Base-by-base conservation (phyloP, 2,113 vertebrate species). In the Probosciger aterrimus region DNA sequence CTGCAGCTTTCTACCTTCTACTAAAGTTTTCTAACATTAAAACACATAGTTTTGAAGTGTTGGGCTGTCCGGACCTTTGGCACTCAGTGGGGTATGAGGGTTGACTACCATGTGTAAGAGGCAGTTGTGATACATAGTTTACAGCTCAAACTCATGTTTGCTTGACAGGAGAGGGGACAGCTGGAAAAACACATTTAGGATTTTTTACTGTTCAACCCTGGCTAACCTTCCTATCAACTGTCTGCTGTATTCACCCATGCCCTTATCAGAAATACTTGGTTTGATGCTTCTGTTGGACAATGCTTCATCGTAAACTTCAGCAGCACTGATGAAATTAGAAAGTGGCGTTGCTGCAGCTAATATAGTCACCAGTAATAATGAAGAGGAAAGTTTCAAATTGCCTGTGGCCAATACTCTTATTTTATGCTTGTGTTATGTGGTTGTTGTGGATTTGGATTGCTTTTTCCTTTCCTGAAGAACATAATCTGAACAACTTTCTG, bases 301-400 rank as follows among this genome's bases (percentile, higher is more conserved):
- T 69, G 19, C n/a, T 82, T 39, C 14, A 19, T n/a, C 27, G 24
- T 57, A 46, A 52, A 78, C 70, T 82, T 78, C 24, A 85, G 8
- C 49, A 59, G 13, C 23, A 30, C 55, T 67, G 57, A 76, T 62
- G 46, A 73, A 65, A 59, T 59, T 43, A 43, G 33, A n/a, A 84
- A 28, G 27, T 0, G 1, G 7, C 0, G 0, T 75, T 53, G 30
- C 7, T 53, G 5, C 7, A 47, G 41, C 46, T 37, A 75, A 33
- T 74, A 16, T 25, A 46, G 46, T 37, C 55, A 43, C 20, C 24
- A 33, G 14, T 39, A 30, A 17, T 37, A 68, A 28, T 9, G 18
- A 43, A 69, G 53, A 60, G 15, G 50, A 47, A 7, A 18, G 15
- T 63, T 92, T 68, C 47, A 59, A 73, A 76, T 13, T 77, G 30